phyloP scores from a whole-genome alignment of 2,888 invertebrate genomes.

The Tenthredo livida region DNA sequence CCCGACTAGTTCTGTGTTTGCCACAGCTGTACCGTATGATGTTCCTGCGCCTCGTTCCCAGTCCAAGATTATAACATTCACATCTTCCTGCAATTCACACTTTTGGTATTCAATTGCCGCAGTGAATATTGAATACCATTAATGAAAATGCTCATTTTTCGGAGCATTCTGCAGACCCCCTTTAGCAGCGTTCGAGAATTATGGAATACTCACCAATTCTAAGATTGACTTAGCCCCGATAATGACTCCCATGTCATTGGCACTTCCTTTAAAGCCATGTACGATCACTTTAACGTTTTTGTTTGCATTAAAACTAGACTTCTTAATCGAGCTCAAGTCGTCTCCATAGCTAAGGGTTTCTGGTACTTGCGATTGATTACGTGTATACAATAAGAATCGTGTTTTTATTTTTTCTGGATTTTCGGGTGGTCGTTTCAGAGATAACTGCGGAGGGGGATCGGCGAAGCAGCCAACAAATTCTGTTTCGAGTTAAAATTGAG shows the following conservation, averaged over 20 bases:
- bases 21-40: conserved; percentile 80
- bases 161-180: background rate
- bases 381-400: conserved; percentile 80
- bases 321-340: conserved; percentile 75
- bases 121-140: background rate
- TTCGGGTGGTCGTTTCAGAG: conserved; percentile 81
- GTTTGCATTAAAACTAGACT: conserved; percentile 78
- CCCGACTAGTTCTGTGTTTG: conserved; percentile 82
- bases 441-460: conserved; percentile 78
- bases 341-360: conserved; percentile 79
- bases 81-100: conserved; percentile 78
- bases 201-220: conserved; percentile 78
- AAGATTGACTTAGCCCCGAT: conserved; percentile 78
- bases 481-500: conserved; percentile 74
- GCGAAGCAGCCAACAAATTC: conserved; percentile 82
- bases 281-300: conserved; percentile 80
- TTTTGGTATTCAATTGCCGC: conserved; percentile 7
- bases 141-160: background rate
- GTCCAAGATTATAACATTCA: conserved; percentile 80
- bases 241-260: conserved; percentile 78
- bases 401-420: conserved; percentile 80
- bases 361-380: conserved; percentile 75
- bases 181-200: background rate
- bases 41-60: conserved; percentile 82
- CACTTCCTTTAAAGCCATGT: conserved; percentile 82